A percentile compares a stretch with the other conserved stretches of the same genome.
These are phyloP conservation scores for Mobula birostris DNA, from an alignment of 2,113 vertebrate species.

Conservation along the genomic window DNA sequence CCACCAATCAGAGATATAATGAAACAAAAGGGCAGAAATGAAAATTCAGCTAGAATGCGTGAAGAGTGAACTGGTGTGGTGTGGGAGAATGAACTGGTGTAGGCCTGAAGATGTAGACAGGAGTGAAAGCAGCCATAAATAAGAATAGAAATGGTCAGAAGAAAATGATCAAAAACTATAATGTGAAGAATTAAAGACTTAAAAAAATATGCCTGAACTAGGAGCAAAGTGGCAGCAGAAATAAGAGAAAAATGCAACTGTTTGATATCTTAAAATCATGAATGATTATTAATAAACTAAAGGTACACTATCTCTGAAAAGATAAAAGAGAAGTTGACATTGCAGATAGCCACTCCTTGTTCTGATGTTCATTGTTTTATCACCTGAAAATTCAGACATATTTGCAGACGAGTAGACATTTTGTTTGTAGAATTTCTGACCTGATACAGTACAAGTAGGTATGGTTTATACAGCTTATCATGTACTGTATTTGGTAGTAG, in stretches of 20 bases:
- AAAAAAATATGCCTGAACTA: background rate
- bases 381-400: background rate
- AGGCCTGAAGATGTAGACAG: background rate
- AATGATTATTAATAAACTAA: background rate
- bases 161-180: background rate
- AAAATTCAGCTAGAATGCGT: background rate
- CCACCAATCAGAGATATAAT: background rate
- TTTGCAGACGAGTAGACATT: background rate
- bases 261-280: background rate
- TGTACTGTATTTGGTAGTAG: background rate
- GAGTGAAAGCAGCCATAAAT: background rate
- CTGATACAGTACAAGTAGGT: too few species aligned
- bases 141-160: background rate
- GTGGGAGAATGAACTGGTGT: too few species aligned
- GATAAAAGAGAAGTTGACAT: background rate
- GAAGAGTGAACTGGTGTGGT: too few species aligned
- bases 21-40: background rate
- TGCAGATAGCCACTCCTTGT: background rate
- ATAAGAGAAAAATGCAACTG: slow-evolving; percentile 14
- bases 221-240: background rate
- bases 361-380: background rate
- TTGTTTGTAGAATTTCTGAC: background rate
- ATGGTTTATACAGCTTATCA: background rate
- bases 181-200: background rate
- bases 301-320: background rate